Conservation (phyloP, 2,113 vertebrate genomes). For the Cathartes aura region DNA sequence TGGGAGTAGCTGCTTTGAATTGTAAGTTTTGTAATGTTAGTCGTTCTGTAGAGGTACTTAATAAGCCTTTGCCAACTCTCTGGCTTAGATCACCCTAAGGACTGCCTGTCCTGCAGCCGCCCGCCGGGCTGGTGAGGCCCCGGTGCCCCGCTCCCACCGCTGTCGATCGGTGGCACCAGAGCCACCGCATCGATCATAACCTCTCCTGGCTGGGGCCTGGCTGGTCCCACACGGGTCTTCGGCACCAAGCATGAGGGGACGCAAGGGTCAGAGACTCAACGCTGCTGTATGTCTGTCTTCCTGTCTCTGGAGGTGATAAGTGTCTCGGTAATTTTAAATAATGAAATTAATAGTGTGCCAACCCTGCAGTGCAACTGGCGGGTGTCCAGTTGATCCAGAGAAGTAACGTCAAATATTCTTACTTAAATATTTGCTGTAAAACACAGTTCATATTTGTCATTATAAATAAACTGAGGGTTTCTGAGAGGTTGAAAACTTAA, state of each 20-base stretch:
- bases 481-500: background rate
- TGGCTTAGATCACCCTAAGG: background rate
- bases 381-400: background rate
- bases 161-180: background rate
- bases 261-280: accelerated
- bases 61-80: no score
- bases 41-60: background rate
- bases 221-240: accelerated
- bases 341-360: accelerated
- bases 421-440: background rate
- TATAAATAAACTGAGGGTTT: background rate
- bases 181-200: accelerated
- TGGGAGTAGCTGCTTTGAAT: no score
- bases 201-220: accelerated
- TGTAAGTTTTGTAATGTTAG: no score
- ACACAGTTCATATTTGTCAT: accelerated
- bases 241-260: accelerated
- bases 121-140: no score
- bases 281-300: accelerated
- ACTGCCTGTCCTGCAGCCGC: background rate
- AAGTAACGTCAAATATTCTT: background rate
- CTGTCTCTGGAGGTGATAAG: accelerated
- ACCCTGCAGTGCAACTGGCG: accelerated
- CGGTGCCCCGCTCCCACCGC: accelerated
- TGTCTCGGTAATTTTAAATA: accelerated